Conservation (phyloP, 2,888 invertebrate species). For the Ganaspis brasiliensis region DNA sequence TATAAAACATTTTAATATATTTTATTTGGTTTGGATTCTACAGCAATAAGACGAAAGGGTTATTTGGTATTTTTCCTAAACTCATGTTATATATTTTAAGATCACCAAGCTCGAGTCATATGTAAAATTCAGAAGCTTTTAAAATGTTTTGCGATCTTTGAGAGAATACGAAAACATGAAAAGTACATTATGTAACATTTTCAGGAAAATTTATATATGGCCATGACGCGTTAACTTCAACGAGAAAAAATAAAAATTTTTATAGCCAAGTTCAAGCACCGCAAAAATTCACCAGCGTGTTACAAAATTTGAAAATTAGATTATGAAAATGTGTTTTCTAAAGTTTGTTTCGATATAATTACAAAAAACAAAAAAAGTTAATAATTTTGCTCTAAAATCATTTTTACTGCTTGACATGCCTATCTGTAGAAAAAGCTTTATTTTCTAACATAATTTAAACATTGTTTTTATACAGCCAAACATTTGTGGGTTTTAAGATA, state of each 20-base stretch:
- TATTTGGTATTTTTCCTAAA: not conserved
- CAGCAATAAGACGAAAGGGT: too few species aligned
- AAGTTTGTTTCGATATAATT: too few species aligned
- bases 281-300: not conserved
- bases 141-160: not conserved
- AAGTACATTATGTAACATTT: slow-evolving; percentile 8
- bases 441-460: too few species aligned
- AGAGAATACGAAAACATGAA: not conserved
- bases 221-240: not conserved
- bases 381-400: too few species aligned
- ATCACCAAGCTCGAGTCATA: not conserved
- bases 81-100: not conserved
- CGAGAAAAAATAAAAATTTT: not conserved
- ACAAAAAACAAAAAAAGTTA: too few species aligned
- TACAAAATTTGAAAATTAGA: not conserved
- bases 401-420: too few species aligned
- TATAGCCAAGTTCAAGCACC: not conserved
- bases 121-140: not conserved
- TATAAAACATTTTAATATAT: too few species aligned
- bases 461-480: too few species aligned
- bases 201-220: not conserved
- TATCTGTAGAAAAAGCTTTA: too few species aligned
- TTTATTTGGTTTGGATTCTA: too few species aligned
- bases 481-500: too few species aligned
- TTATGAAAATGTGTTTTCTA: too few species aligned